Base-by-base conservation (phyloP, 2,888 invertebrate species). In the Clunio marinus region DNA sequence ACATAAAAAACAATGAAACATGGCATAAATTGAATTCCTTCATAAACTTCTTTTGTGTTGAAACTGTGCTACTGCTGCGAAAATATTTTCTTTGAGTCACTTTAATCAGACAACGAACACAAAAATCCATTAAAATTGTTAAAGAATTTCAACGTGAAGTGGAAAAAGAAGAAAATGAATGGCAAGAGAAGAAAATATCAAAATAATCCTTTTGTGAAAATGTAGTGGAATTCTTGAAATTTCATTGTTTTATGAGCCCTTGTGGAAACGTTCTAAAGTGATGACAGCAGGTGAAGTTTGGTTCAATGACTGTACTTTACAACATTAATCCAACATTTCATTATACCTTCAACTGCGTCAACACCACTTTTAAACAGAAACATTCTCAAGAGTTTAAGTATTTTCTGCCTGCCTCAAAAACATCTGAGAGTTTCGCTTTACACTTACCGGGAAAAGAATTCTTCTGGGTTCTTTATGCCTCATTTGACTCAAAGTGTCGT, bases 401-500 rank as follows among this genome's bases (percentile, higher is more conserved):
- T n/a, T n/a, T n/a, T n/a, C n/a, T n/a, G n/a, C n/a, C n/a, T n/a
- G n/a, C n/a, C n/a, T n/a, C n/a, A n/a, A n/a, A n/a, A n/a, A n/a
- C n/a, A n/a, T n/a, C n/a, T n/a, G n/a, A n/a, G n/a, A n/a, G n/a
- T n/a, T n/a, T n/a, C n/a, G n/a, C n/a, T n/a, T n/a, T n/a, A n/a
- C n/a, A n/a, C n/a, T n/a, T n/a, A n/a, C n/a, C n/a, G n/a, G n/a
- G n/a, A n/a, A n/a, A n/a, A n/a, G 32, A 32, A 32, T 8, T 13
- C 15, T 41, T 41, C 4, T 41, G 41, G n/a, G 41, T n/a, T n/a
- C 41, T 41, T 41, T 41, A 41, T 41, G 10, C 10, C 15, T 41
- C 41, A 41, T 41, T 41, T 41, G 41, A 41, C n/a, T 41, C n/a
- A 41, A 41, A 41, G 41, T 41, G 41, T 41, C 41, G n/a, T n/a